Evolutionary conservation across 2,797 vertebrate species (phyloP), one percentile per base, ranked within the genome.

Genomic region (Trachops cirrhosus): DNA sequence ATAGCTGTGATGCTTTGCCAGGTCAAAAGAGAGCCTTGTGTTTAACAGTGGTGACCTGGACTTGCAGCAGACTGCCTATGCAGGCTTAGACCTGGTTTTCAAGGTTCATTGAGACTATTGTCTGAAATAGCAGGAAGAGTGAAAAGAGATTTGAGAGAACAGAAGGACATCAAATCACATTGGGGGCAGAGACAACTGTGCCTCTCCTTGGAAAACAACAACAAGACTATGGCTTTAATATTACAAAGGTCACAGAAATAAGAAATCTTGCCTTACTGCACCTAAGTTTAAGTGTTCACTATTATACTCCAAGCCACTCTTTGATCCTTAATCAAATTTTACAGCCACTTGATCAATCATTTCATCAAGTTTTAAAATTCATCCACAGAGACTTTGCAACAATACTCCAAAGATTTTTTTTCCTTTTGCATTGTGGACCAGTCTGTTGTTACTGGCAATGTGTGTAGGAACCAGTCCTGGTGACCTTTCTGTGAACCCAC

Each of bases 391-490:
- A 96, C 73, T 96, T 77, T 96, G 48, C 70, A 94, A 95, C 70
- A 93, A 94, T 96, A 97, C 92, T 85, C 68, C 70, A 89, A 71
- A 39, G n/a, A 46, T 7, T 71, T 62, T 59, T 80, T 89, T 64
- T 64, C 82, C 87, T 91, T 91, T 71, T 73, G 21, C 48, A 94
- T 87, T 89, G 83, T 97, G 90, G 91, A 96, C 44, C 90, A 97
- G 82, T 88, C 67, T 98, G 96, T 97, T 98, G 96, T 97, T 98
- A 83, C 95, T 97, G 97, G 97, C 97, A 97, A 67, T 62, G 74
- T 77, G 83, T 92, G 80, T 95, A 97, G 80, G 77, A 98, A 88
- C 96, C 78, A 94, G 94, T 96, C 94, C 86, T 97, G 85, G 44
- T 97, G 97, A 97, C 97, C 97, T 97, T 84, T 95, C 95, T 83